These are phyloP conservation scores for Monomorium pharaonis DNA, from an alignment of 1,140 invertebrate species.

Conservation along the genomic window DNA sequence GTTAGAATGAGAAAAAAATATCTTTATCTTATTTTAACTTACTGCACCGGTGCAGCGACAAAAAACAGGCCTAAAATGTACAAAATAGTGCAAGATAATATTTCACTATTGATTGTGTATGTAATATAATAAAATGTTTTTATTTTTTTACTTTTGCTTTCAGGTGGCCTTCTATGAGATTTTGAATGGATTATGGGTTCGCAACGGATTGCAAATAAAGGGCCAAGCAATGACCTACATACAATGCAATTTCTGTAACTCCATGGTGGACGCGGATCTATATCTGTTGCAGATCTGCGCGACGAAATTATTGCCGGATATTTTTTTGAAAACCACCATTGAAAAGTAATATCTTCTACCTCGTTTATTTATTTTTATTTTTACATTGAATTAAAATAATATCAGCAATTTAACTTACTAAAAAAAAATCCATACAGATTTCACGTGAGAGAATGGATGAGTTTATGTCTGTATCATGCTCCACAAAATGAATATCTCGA, in stretches of 20 bases:
- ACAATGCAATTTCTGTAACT: constrained; percentile 99
- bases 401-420: not conserved
- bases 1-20: too few relatives aligned
- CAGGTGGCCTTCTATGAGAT: constrained; percentile 98
- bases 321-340: constrained; percentile 94
- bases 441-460: constrained; percentile 94
- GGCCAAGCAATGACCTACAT: constrained; percentile 99
- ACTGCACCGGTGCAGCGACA: too few relatives aligned
- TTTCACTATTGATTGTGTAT: not conserved
- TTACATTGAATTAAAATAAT: not conserved
- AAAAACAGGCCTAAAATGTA: too few relatives aligned
- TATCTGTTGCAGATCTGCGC: constrained; percentile 97
- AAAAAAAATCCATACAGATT: constrained; percentile 86
- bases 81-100: not conserved
- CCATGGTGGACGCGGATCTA: constrained; percentile 98
- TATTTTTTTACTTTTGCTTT: constrained; percentile 72
- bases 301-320: constrained; percentile 93
- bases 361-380: not conserved
- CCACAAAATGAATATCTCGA: constrained; percentile 88
- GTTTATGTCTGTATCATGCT: constrained; percentile 89
- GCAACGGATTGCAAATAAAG: constrained; percentile 98
- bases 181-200: constrained; percentile 96
- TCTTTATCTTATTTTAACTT: too few relatives aligned
- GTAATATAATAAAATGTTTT: constrained; percentile 5
- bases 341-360: constrained; percentile 89